A percentile compares a stretch with the other conserved stretches of the same genome.
Conservation (phyloP, 2,888 invertebrate species). For the Trichogramma dendrolimi region DNA sequence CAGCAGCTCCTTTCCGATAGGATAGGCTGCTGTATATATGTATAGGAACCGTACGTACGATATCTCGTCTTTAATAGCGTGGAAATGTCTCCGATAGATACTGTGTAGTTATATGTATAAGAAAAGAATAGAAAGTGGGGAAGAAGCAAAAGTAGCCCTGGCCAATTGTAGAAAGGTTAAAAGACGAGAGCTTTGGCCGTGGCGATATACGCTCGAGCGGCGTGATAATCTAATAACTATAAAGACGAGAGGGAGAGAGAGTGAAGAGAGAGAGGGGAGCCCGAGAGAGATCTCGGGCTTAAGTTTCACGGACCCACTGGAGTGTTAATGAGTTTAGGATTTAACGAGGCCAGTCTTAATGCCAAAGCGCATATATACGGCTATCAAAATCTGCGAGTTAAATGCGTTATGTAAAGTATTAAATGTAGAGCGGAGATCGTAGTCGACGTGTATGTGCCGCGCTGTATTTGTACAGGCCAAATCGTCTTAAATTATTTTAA, state of each 20-base stretch:
- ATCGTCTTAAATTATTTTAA: too few species aligned
- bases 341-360: constrained; percentile 5
- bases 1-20: too few species aligned
- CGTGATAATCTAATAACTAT: constrained; percentile 14
- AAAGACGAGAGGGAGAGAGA: background rate
- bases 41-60: too few species aligned
- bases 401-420: too few species aligned
- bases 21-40: too few species aligned
- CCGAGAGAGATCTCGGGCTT: too few species aligned
- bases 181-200: background rate
- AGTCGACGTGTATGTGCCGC: too few species aligned
- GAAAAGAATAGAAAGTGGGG: background rate
- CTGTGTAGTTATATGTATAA: background rate
- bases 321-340: constrained; percentile 15
- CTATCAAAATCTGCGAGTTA: too few species aligned
- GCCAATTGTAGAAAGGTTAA: constrained; percentile 5
- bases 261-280: background rate
- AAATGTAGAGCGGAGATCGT: too few species aligned
- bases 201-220: background rate
- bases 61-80: constrained; percentile 16
- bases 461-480: too few species aligned
- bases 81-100: constrained; percentile 15
- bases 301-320: background rate
- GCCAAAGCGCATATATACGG: too few species aligned
- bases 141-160: background rate